phyloP scores from a whole-genome alignment of 53 echinoderm and acorn worm species.

The Antedon mediterranea region DNA sequence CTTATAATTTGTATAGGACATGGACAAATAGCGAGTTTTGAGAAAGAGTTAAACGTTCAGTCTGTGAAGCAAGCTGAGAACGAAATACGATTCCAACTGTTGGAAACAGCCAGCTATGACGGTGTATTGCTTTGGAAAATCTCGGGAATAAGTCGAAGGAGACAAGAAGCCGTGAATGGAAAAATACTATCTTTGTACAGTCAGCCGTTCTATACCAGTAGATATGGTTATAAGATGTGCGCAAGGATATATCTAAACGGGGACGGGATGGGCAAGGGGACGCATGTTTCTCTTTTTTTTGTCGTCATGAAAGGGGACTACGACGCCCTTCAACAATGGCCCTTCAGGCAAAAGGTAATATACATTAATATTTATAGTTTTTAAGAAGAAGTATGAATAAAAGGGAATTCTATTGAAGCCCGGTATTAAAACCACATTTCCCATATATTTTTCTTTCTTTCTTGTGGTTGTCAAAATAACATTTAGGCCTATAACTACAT shows the following conservation, averaged over 20 bases:
- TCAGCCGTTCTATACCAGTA: conserved; percentile 9
- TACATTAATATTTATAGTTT: background rate
- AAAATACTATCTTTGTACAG: conserved; percentile 6
- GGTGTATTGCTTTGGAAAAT: background rate
- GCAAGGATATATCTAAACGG: conserved; percentile 4
- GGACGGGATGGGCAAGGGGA: conserved; percentile 4
- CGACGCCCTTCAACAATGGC: background rate
- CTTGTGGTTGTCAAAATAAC: no score
- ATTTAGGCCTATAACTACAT: no score
- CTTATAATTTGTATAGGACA: background rate
- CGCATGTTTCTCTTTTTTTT: conserved; percentile 1
- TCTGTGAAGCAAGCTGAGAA: background rate
- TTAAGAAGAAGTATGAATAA: background rate
- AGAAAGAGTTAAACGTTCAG: background rate
- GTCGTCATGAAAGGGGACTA: background rate
- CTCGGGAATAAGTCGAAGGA: background rate
- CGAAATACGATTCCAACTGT: background rate
- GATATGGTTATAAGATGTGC: conserved; percentile 9
- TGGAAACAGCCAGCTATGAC: background rate
- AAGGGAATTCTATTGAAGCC: background rate
- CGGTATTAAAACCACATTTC: no score
- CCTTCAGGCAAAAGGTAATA: background rate
- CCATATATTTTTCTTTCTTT: no score
- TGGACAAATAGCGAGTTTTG: background rate
- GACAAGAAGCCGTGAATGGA: background rate